These are phyloP conservation scores for Aphaenogaster floridana DNA, from an alignment of 1,140 invertebrate species.

Conservation along the genomic window DNA sequence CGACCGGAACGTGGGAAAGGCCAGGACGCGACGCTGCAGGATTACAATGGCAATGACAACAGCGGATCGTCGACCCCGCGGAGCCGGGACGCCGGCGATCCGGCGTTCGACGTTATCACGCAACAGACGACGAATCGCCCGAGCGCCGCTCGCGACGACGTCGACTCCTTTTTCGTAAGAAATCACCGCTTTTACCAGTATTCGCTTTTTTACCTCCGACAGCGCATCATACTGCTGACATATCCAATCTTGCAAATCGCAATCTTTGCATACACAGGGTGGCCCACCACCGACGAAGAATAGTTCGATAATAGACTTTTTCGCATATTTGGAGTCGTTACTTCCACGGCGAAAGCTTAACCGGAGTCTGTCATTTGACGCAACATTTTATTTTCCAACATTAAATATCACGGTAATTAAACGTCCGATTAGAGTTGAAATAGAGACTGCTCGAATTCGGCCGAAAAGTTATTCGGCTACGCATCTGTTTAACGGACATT, in stretches of 20 bases:
- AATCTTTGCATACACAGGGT: constrained; percentile 45
- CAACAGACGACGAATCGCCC: constrained; percentile 63
- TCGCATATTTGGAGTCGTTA: constrained; percentile 42
- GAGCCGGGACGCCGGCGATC: constrained; percentile 63
- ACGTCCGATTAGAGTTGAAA: constrained; percentile 4
- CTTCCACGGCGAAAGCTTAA: constrained; percentile 16
- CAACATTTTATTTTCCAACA: constrained; percentile 39
- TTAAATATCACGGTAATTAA: constrained; percentile 52
- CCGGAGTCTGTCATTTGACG: constrained; percentile 16
- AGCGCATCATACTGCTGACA: neutral
- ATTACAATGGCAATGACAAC: constrained; percentile 65
- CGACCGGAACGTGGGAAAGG: constrained; percentile 9
- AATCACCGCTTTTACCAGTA: neutral
- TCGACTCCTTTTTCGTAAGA: constrained; percentile 74
- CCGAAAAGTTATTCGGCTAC: neutral
- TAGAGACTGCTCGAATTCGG: neutral
- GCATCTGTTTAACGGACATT: neutral
- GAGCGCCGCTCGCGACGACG: constrained; percentile 44
- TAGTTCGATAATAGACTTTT: constrained; percentile 38
- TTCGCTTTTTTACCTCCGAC: neutral
- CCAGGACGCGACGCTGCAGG: constrained; percentile 10
- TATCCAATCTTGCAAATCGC: neutral
- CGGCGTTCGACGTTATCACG: constrained; percentile 79
- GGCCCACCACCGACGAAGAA: neutral
- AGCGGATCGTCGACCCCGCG: constrained; percentile 69